Base-by-base conservation (phyloP, 2,113 vertebrate species). In the Pangasianodon hypophthalmus region DNA sequence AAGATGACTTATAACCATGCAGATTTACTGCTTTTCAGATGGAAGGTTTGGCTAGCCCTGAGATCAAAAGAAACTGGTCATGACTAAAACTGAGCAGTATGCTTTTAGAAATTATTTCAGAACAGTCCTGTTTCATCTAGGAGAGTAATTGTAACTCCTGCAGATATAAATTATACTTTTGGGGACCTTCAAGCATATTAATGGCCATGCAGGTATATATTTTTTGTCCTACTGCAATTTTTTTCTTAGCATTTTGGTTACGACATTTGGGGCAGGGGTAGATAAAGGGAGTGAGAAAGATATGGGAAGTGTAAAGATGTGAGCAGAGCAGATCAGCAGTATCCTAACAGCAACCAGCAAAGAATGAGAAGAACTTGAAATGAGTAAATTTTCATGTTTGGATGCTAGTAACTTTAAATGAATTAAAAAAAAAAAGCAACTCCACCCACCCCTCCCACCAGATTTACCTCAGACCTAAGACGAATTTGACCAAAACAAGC, bases 21-120 rank as follows among this genome's bases (percentile, higher is more conserved):
- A 41, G 79, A 69, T 88, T 58, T 88, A 91, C 48, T 48, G 18
- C 58, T 52, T 85, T 84, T 32, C 21, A 73, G 50, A 73, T 82
- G 52, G 56, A 73, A 54, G 29, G 13, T 87, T 84, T 58, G 71
- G 29, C 6, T 19, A 16, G 29, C 50, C 16, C 10, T 44, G 24
- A 77, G 21, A 46, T 46, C 77, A 80, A 46, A 26, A n/a, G 77
- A 80, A 80, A 80, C 4, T 3, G 46, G 77, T 29, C 77, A 29
- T 37, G 29, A 19, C 56, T 29, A 14, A 18, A 62, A 44, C 54
- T 8, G 9, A 56, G 5, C 77, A 3, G 79, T 19, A 41, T 21
- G 80, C 14, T 82, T 82, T 82, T 54, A 54, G 54, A 56, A 54
- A 11, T 52, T 10, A 13, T 6, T 0, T 19, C 1, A 0, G 1